phyloP scores from a whole-genome alignment of 2,113 vertebrate species.

The Fukomys damarensis region DNA sequence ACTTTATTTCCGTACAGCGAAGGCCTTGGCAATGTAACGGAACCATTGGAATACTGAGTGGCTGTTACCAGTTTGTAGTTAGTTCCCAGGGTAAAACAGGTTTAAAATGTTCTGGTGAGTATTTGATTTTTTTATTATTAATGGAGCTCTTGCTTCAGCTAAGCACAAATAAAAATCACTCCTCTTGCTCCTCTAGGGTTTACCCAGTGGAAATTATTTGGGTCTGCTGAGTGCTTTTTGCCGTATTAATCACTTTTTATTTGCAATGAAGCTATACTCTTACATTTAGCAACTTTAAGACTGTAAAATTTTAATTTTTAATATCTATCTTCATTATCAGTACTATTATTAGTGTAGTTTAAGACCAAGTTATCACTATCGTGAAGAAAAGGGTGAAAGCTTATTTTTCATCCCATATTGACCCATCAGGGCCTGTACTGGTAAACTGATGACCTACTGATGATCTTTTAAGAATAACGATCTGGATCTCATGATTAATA shows the following conservation, averaged over 20 bases:
- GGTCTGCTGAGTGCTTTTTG: background rate
- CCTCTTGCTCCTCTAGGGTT: background rate
- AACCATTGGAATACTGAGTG: background rate
- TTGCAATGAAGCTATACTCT: background rate
- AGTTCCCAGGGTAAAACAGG: background rate
- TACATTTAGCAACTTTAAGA: background rate
- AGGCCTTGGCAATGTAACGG: background rate
- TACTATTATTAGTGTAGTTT: background rate
- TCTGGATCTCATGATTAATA: background rate
- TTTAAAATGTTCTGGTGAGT: background rate
- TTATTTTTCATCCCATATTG: background rate
- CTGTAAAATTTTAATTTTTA: background rate
- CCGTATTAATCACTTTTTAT: background rate
- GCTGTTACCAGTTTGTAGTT: background rate
- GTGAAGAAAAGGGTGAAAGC: background rate
- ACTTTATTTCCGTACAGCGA: conserved; percentile 57
- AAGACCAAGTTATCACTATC: background rate
- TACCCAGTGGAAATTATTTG: background rate
- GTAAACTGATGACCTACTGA: background rate
- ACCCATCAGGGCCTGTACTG: background rate
- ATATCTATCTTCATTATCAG: background rate
- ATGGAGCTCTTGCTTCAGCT: background rate
- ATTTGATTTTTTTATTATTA: background rate
- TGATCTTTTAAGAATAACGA: background rate
- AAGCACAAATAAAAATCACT: background rate